Conservation (phyloP, 2,797 vertebrate species). For the Acanthurus leucopareius region DNA sequence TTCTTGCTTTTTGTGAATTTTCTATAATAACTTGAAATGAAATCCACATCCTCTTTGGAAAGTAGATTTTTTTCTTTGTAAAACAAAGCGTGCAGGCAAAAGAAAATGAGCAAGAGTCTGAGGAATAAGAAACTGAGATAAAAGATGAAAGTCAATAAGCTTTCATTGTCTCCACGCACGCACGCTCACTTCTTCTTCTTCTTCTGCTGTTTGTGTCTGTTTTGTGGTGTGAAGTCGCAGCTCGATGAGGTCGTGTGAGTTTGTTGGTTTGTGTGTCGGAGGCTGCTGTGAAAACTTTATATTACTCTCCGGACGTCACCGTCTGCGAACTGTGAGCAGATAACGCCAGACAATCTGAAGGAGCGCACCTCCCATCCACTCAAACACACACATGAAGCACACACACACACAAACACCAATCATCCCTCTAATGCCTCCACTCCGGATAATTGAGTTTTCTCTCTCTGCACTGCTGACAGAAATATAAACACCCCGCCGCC, state of each 20-base stretch:
- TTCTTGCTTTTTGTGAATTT: neutral
- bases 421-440: slow-evolving; percentile 69
- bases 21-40: neutral
- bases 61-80: neutral
- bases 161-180: slow-evolving; percentile 7
- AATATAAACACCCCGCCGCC: slow-evolving; percentile 56
- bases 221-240: slow-evolving; percentile 11
- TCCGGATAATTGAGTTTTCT: slow-evolving; percentile 75
- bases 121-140: slow-evolving; percentile 17
- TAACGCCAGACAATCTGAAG: slow-evolving; percentile 49
- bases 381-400: slow-evolving; percentile 39
- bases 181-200: too few relatives aligned
- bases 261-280: slow-evolving; percentile 24
- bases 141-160: slow-evolving; percentile 29
- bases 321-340: slow-evolving; percentile 64
- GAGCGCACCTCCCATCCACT: slow-evolving; percentile 24
- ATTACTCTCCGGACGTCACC: slow-evolving; percentile 64
- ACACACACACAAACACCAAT: slow-evolving; percentile 39
- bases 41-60: neutral
- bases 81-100: neutral
- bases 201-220: slow-evolving; percentile 45
- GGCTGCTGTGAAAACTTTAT: slow-evolving; percentile 59
- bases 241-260: slow-evolving; percentile 52
- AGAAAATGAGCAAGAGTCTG: neutral
- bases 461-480: slow-evolving; percentile 42